A percentile compares a stretch with the other conserved stretches of the same genome.
Evolutionary conservation across 1,140 invertebrate species (phyloP).

Genomic region (Neomicropteryx cornuta): DNA sequence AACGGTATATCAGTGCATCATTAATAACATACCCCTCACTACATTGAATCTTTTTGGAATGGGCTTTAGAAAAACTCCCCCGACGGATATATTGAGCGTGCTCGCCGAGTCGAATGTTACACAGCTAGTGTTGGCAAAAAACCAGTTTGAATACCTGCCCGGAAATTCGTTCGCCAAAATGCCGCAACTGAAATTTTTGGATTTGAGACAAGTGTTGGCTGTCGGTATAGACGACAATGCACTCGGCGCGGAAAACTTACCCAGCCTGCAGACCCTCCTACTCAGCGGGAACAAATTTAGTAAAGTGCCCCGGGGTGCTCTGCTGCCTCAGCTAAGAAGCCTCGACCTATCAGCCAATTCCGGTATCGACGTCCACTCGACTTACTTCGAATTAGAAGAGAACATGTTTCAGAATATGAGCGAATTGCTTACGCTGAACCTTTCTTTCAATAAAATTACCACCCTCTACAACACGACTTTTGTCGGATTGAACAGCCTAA

Average conservation of each 20-base stretch:
- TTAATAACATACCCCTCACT: constrained; percentile 27
- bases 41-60: constrained; percentile 35
- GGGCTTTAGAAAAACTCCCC: constrained; percentile 36
- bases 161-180: constrained; percentile 38
- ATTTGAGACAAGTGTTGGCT: constrained; percentile 31
- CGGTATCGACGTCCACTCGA: constrained; percentile 23
- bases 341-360: constrained; percentile 39
- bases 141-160: constrained; percentile 40
- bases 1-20: constrained; percentile 25
- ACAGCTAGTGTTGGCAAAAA: constrained; percentile 34
- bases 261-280: constrained; percentile 33
- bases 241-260: constrained; percentile 27
- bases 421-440: constrained; percentile 25
- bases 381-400: constrained; percentile 33
- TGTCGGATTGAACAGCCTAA: constrained; percentile 30
- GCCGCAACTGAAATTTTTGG: constrained; percentile 35
- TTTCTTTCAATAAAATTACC: constrained; percentile 38
- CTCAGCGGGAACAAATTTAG: constrained; percentile 37
- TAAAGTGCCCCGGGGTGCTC: constrained; percentile 30
- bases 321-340: constrained; percentile 30
- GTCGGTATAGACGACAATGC: constrained; percentile 24
- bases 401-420: constrained; percentile 23
- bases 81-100: constrained; percentile 28
- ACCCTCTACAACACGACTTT: constrained; percentile 35
- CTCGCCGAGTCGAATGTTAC: constrained; percentile 37